Base-by-base conservation (phyloP, 2,797 vertebrate genomes). In the Sphenodon punctatus region DNA sequence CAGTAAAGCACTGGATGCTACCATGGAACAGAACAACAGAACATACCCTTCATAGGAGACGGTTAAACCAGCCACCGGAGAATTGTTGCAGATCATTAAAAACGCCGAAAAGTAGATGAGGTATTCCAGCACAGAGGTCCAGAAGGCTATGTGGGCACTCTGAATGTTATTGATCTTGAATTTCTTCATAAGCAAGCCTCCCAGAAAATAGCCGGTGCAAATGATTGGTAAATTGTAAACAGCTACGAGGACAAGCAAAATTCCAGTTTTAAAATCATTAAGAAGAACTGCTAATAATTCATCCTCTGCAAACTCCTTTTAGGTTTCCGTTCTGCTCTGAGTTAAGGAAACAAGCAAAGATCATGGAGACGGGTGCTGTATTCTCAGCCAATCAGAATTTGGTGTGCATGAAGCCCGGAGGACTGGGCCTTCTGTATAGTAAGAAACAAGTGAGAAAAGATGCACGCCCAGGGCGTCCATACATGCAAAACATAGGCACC, bases 151-250 rank as follows among this genome's bases (percentile, higher is more conserved):
- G 48, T 80, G 88, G 0, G 89, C 94, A 78, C 94, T 91, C 78
- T 86, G 86, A 65, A 87, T 89, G 32, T 55, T 84, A 71, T 82
- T 91, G 71, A 90, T 92, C 83, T 94, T 94, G 79, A 93, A 93
- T 60, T 89, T 95, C 84, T 95, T 95, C 94, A 95, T 95, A 69
- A 93, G 78, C 10, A 93, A 90, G 56, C 93, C 93, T 39, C 94
- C 93, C 79, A 94, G 78, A 78, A 95, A 93, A 86, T 95, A 95
- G 27, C 94, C 94, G 66, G 92, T 2, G 38, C 90, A 93, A 75
- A 95, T 78, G 64, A 95, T 22, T 4, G 94, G 94, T 34, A 95
- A 78, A 81, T 90, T 94, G 90, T 95, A 95, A 80, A 95, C 76
- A 77, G 88, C 94, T 95, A 77, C 43, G 74, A 53, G 69, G 86